Evolutionary conservation across 2,888 invertebrate genomes (phyloP), one percentile per base, ranked within the genome.

Genomic region (Melolontha melolontha): DNA sequence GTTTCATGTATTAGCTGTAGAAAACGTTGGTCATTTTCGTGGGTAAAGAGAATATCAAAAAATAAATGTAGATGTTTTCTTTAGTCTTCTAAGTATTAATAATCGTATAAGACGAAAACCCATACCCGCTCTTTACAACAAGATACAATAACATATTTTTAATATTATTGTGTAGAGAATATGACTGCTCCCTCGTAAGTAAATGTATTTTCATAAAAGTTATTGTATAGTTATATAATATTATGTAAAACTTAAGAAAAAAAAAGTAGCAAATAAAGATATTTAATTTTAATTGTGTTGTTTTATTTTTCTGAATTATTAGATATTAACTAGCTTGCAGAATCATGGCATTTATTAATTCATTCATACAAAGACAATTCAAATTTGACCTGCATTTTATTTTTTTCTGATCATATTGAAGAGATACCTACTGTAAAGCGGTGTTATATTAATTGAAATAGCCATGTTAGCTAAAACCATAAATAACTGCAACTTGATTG

Each of bases 191-290:
- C 51, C 59, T 66, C 49, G 17, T 52, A 47, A 34, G 34, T 66
- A 66, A 64, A 63, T 69, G 69, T 69, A 69, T 69, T 69, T 69
- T 69, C 69, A 57, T 69, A 69, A 66, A 47, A 42, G 42, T 39
- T 62, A 62, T 29, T 62, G 34, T 34, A 17, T 62, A 62, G 39
- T 12, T 62, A 47, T 11, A 54, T 54, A 17, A 44, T 34, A 47
- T 47, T 42, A 39, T 42, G 41, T 42, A 12, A 40, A 54, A 39
- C n/a, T 27, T 27, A 2, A 12, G 27, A 34, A 39, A 17, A 44
- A n/a, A 57, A 49, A 49, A 59, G 10, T 62, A 62, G 59, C 47
- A 34, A 62, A 62, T 47, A 27, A 29, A 62, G 44, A 62, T 62
- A 39, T 62, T 62, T 62, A 62, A 62, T 62, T 47, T 62, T 62